Conservation (phyloP, 2,797 vertebrate genomes). For the Darevskia nairensis region DNA sequence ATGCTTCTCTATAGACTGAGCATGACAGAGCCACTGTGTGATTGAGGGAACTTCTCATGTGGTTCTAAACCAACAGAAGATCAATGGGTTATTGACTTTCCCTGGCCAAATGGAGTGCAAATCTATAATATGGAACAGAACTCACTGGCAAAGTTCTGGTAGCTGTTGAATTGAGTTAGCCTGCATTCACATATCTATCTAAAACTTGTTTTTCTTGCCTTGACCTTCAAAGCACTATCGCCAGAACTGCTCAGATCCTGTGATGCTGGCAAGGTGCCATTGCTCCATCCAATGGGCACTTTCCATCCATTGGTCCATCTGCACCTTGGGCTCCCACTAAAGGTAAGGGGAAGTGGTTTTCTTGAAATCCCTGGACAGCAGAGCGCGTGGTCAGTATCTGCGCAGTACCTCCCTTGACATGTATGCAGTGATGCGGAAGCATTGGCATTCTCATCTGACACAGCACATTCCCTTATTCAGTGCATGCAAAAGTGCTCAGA, state of each 20-base stretch:
- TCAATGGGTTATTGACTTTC: not conserved
- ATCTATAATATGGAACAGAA: not conserved
- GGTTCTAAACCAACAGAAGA: not conserved
- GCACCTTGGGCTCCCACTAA: conserved; percentile 79
- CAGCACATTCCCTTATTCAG: not conserved
- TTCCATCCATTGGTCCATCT: conserved; percentile 82
- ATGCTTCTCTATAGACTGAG: too few species aligned
- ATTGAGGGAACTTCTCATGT: not conserved
- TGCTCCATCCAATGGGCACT: conserved; percentile 69
- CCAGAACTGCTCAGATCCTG: conserved; percentile 87
- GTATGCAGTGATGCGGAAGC: not conserved
- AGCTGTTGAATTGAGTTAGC: not conserved
- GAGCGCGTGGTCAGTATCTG: conserved; percentile 69
- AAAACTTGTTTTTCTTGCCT: not conserved
- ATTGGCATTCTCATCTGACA: not conserved
- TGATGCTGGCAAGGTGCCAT: conserved; percentile 81
- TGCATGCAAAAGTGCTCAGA: too few species aligned
- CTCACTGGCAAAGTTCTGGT: too few species aligned
- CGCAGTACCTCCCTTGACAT: fast-evolving
- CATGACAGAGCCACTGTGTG: too few species aligned
- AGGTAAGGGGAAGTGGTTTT: conserved; percentile 64
- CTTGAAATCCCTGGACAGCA: conserved; percentile 62
- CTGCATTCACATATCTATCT: not conserved
- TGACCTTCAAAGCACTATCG: conserved; percentile 84
- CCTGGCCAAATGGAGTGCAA: not conserved